A percentile compares a stretch with the other conserved stretches of the same genome.
Conservation (phyloP, 2,113 vertebrate species). For the Crypturellus undulatus region DNA sequence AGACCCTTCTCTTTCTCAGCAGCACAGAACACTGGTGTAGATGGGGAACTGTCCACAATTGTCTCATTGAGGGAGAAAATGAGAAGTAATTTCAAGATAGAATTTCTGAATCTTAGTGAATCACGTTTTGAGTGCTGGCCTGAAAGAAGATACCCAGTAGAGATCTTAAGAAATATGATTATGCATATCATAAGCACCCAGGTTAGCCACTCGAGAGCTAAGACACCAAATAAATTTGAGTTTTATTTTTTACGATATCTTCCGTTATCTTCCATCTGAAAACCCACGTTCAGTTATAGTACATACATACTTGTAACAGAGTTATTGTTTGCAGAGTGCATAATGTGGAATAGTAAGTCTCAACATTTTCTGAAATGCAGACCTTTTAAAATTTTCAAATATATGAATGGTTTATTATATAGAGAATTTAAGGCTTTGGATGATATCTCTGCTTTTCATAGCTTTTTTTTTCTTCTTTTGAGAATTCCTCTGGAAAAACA, state of each 20-base stretch:
- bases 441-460: background rate
- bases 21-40: background rate
- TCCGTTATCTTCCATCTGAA: background rate
- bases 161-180: background rate
- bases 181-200: background rate
- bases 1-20: background rate
- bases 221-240: background rate
- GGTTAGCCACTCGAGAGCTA: background rate
- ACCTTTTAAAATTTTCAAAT: background rate
- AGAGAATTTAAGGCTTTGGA: background rate
- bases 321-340: background rate
- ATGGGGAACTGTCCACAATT: background rate
- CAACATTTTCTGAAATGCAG: background rate
- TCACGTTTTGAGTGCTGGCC: background rate
- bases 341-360: background rate
- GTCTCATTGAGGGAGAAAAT: background rate
- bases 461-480: background rate
- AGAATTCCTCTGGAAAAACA: background rate
- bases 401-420: background rate
- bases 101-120: background rate
- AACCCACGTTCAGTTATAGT: background rate
- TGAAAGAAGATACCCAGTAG: background rate
- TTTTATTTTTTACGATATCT: background rate
- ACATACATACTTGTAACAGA: background rate
- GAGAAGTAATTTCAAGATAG: background rate